These are phyloP conservation scores for Globodera ellingtonae DNA, from an alignment of 1,140 invertebrate genomes.

Conservation along the genomic window DNA sequence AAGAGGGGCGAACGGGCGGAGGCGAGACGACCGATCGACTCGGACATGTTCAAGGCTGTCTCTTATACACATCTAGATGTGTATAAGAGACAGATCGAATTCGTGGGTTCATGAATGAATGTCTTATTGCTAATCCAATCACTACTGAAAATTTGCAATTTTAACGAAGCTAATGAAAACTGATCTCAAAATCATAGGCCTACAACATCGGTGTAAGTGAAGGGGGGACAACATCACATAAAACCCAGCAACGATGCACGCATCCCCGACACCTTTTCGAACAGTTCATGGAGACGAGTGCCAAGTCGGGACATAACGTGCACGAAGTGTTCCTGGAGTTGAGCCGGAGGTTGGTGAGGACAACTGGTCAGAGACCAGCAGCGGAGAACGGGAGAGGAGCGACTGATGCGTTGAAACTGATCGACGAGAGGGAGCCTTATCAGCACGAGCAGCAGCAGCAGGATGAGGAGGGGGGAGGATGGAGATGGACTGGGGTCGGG, in stretches of 20 bases:
- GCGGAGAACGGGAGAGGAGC: background rate
- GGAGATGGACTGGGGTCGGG: background rate
- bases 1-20: slow-evolving; percentile 33
- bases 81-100: no score
- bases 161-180: no score
- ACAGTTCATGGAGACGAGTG: slow-evolving; percentile 59
- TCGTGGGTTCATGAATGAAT: background rate
- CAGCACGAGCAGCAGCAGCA: background rate
- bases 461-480: background rate
- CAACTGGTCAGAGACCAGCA: background rate
- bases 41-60: slow-evolving; percentile 34
- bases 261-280: background rate
- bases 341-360: slow-evolving; percentile 30
- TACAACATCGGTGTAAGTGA: slow-evolving; percentile 16
- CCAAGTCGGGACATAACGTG: slow-evolving; percentile 64
- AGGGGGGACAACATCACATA: background rate
- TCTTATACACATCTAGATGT: no score
- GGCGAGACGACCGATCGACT: slow-evolving; percentile 31
- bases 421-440: background rate
- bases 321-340: slow-evolving; percentile 57
- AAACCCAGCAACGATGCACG: background rate
- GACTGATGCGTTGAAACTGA: background rate
- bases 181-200: background rate
- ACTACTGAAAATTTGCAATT: no score
- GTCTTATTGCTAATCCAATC: no score